Evolutionary conservation across 2,113 vertebrate species (phyloP).

Genomic region (Peromyscus leucopus): DNA sequence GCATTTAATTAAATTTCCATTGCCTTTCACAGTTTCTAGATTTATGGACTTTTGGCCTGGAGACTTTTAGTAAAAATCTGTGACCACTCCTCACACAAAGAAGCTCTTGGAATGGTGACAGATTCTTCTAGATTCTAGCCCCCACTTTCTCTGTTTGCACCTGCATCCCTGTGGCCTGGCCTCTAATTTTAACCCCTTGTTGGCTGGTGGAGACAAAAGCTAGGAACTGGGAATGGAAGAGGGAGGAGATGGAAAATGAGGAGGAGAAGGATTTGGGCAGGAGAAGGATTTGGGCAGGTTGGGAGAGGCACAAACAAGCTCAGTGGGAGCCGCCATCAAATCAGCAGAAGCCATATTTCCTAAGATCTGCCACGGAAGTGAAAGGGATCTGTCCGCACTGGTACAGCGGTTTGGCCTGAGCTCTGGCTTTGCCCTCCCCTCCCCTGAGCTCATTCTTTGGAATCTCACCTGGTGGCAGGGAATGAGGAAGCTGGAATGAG

Average conservation of each 20-base stretch:
- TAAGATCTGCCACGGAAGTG: neutral
- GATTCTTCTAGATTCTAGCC: slow-evolving; percentile 59
- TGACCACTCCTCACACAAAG: slow-evolving; percentile 52
- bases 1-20: slow-evolving; percentile 74
- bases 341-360: neutral
- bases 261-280: neutral
- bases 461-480: neutral
- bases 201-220: neutral
- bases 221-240: neutral
- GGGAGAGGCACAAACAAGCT: neutral
- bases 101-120: slow-evolving; percentile 53
- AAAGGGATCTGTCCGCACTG: neutral
- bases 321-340: neutral
- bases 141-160: slow-evolving; percentile 41
- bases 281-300: neutral
- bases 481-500: slow-evolving; percentile 29
- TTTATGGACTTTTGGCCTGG: slow-evolving; percentile 55
- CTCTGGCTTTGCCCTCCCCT: neutral
- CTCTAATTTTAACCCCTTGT: slow-evolving; percentile 46
- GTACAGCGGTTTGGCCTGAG: neutral
- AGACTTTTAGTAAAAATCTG: slow-evolving; percentile 60
- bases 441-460: slow-evolving; percentile 48
- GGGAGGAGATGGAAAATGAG: neutral
- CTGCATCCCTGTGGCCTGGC: slow-evolving; percentile 25
- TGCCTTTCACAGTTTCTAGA: slow-evolving; percentile 44